A percentile compares a stretch with the other conserved stretches of the same genome.
phyloP scores from a whole-genome alignment of 2,113 vertebrate genomes.

The Melospiza melodia region DNA sequence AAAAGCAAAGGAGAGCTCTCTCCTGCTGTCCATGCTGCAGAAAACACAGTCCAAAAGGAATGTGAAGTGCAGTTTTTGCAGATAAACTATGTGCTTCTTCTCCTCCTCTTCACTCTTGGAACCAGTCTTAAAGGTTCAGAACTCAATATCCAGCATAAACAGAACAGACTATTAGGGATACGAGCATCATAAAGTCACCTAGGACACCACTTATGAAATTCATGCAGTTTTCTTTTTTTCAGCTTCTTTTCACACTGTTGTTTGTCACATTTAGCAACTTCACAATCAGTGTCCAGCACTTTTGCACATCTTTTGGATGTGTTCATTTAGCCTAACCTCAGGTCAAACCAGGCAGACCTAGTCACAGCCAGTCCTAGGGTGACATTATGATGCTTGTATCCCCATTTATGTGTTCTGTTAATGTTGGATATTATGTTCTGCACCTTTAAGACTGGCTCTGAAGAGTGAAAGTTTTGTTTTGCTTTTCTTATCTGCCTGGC shows the following conservation, averaged over 20 bases:
- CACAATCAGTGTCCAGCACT: accelerated
- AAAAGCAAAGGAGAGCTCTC: background rate
- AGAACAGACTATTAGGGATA: background rate
- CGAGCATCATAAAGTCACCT: background rate
- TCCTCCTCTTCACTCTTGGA: accelerated
- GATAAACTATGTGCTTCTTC: background rate
- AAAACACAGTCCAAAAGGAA: background rate
- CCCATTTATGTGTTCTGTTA: too few species aligned
- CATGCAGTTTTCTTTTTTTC: background rate
- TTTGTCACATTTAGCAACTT: background rate
- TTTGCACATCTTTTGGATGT: background rate
- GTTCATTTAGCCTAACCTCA: background rate
- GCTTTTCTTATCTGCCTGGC: too few species aligned
- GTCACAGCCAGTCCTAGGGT: background rate
- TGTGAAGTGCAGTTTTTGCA: background rate
- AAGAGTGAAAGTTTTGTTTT: too few species aligned
- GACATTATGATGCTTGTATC: too few species aligned
- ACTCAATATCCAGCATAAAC: background rate
- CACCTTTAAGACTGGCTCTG: too few species aligned
- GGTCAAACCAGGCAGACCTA: background rate
- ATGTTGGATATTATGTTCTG: too few species aligned
- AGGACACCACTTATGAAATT: background rate
- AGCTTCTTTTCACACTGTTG: background rate
- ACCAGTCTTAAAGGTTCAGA: background rate
- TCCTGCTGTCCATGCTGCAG: background rate